These are phyloP conservation scores for Saccostrea echinata DNA, from an alignment of 1,140 invertebrate genomes.

Conservation along the genomic window DNA sequence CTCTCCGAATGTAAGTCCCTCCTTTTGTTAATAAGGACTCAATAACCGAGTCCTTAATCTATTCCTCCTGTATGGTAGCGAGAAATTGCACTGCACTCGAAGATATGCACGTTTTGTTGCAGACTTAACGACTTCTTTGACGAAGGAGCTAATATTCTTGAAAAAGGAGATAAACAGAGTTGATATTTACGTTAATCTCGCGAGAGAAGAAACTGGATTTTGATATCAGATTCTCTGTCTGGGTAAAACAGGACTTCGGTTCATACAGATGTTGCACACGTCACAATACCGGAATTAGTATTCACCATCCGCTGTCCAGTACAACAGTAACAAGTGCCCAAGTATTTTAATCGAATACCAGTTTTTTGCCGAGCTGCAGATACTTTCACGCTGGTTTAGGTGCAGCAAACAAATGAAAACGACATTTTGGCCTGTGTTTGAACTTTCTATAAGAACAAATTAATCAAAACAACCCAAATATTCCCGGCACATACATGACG, in stretches of 20 bases:
- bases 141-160: conserved; percentile 19
- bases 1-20: conserved; percentile 28
- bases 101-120: conserved; percentile 22
- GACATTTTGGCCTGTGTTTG: not conserved
- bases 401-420: not conserved
- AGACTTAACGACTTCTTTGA: conserved; percentile 37
- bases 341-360: not conserved
- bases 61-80: conserved; percentile 5
- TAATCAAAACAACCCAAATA: not conserved
- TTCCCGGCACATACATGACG: not conserved
- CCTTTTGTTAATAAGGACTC: conserved; percentile 37
- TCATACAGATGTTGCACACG: conserved; percentile 12
- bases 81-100: conserved; percentile 27
- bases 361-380: not conserved
- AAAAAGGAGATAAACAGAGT: conserved; percentile 6
- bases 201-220: conserved; percentile 8
- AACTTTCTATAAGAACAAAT: not conserved
- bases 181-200: conserved; percentile 32
- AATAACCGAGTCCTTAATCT: conserved; percentile 32
- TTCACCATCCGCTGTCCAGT: not conserved
- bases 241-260: conserved; percentile 14
- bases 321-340: too few relatives aligned
- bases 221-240: conserved; percentile 11
- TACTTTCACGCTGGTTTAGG: not conserved
- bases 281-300: conserved; percentile 16